Evolutionary conservation across 2,113 vertebrate genomes (phyloP).

Genomic region (Ageneiosus marmoratus): DNA sequence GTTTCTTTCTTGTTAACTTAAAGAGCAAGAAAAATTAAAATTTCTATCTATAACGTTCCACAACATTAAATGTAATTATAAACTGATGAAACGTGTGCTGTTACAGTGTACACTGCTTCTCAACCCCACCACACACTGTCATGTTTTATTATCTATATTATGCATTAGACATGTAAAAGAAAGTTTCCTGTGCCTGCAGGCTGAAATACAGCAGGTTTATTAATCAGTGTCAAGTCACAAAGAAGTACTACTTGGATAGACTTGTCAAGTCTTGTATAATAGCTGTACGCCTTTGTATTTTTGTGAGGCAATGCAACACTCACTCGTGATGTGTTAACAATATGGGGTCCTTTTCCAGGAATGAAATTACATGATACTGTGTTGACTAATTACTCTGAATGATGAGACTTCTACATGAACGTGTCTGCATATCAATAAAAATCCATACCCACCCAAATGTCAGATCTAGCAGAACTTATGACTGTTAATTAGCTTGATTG

Average conservation of each 20-base stretch:
- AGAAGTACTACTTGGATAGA: conserved; percentile 57
- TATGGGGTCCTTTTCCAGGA: conserved; percentile 51
- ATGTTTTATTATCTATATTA: not conserved
- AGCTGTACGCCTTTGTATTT: conserved; percentile 60
- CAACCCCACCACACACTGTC: not conserved
- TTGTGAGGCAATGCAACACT: conserved; percentile 49
- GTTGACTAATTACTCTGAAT: not conserved
- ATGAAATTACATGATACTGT: not conserved
- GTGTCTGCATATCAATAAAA: conserved; percentile 7
- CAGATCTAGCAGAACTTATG: too few species aligned
- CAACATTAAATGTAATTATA: not conserved
- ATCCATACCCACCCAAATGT: conserved; percentile 47
- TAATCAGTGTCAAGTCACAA: conserved; percentile 58
- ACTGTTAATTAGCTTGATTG: too few species aligned
- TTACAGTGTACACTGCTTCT: too few species aligned
- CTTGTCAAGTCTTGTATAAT: conserved; percentile 68
- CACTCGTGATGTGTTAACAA: conserved; percentile 59
- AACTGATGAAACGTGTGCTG: not conserved
- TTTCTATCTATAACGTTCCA: not conserved
- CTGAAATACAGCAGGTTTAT: conserved; percentile 29
- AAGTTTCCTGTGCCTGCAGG: not conserved
- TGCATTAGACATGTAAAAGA: not conserved
- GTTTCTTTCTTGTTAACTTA: not conserved
- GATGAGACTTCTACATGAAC: not conserved
- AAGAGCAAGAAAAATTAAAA: not conserved